Percentiles rank a stretch among this genome's conserved stretches.
These are phyloP conservation scores for Catostylus mosaicus DNA, from an alignment of 30 jellyfish, hydroid and myxozoan species.

Conservation along the genomic window DNA sequence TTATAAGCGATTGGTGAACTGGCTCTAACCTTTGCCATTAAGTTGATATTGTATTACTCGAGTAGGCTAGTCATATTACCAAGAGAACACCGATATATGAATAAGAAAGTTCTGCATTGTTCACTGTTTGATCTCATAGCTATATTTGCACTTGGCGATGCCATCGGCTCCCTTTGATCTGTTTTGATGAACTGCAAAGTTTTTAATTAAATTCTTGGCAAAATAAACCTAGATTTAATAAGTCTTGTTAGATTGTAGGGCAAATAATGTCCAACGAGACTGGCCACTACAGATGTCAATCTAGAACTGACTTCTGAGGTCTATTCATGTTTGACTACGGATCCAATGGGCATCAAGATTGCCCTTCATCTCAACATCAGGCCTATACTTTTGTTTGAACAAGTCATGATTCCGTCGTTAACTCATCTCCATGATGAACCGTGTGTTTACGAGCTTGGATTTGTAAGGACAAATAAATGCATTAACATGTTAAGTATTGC, in stretches of 20 bases:
- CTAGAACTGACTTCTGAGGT: slow-evolving; percentile 28
- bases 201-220: slow-evolving; percentile 75
- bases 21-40: slow-evolving; percentile 48
- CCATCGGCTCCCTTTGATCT: slow-evolving; percentile 71
- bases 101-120: slow-evolving; percentile 26
- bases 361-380: slow-evolving; percentile 28
- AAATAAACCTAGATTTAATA: slow-evolving; percentile 72
- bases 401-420: slow-evolving; percentile 64
- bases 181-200: slow-evolving; percentile 70
- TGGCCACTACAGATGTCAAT: slow-evolving; percentile 26
- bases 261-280: slow-evolving; percentile 24
- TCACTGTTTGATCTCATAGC: slow-evolving; percentile 40
- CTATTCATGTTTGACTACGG: slow-evolving; percentile 52
- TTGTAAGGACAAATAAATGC: slow-evolving; percentile 31
- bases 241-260: slow-evolving; percentile 41
- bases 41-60: slow-evolving; percentile 40
- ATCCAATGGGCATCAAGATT: slow-evolving; percentile 19
- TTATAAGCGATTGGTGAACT: slow-evolving; percentile 61
- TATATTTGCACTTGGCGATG: slow-evolving; percentile 49
- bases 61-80: slow-evolving; percentile 53
- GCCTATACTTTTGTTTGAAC: slow-evolving; percentile 38
- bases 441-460: slow-evolving; percentile 52
- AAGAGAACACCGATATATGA: slow-evolving; percentile 62
- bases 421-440: slow-evolving; percentile 29
- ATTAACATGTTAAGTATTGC: slow-evolving; percentile 30